Conservation (phyloP, 2,113 vertebrate genomes). For the Eurypyga helias region DNA sequence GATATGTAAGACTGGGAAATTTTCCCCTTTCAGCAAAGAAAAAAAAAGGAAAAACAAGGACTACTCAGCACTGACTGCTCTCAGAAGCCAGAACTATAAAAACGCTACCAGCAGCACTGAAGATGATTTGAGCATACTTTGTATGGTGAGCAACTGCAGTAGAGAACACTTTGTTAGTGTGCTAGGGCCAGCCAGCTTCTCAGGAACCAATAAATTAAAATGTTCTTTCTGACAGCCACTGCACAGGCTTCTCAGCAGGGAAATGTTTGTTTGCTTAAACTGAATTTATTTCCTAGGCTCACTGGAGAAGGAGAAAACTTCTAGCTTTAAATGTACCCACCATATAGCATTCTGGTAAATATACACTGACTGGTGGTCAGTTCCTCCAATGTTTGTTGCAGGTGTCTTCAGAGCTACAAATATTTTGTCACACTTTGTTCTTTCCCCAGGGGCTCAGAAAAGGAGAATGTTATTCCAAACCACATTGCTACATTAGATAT, state of each 20-base stretch:
- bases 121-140: conserved; percentile 1
- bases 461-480: not conserved
- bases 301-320: not conserved
- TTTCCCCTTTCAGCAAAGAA: not conserved
- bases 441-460: not conserved
- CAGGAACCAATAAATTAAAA: conserved; percentile 42
- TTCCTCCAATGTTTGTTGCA: not conserved
- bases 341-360: not conserved
- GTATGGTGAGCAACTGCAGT: not conserved
- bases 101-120: not conserved
- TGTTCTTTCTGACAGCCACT: conserved; percentile 19
- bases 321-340: not conserved
- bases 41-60: not conserved
- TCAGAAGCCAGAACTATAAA: conserved; percentile 13
- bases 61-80: not conserved
- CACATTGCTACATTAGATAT: not conserved
- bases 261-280: conserved; percentile 39
- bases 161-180: not conserved
- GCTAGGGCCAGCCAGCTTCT: conserved; percentile 6
- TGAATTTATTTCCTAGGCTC: conserved; percentile 21
- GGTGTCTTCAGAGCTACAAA: not conserved
- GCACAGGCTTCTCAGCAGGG: not conserved
- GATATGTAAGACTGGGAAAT: not conserved
- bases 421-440: not conserved
- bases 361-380: not conserved